A percentile compares a stretch with the other conserved stretches of the same genome.
Conservation (phyloP, 2,888 invertebrate genomes). For the Epinotia demarniana region DNA sequence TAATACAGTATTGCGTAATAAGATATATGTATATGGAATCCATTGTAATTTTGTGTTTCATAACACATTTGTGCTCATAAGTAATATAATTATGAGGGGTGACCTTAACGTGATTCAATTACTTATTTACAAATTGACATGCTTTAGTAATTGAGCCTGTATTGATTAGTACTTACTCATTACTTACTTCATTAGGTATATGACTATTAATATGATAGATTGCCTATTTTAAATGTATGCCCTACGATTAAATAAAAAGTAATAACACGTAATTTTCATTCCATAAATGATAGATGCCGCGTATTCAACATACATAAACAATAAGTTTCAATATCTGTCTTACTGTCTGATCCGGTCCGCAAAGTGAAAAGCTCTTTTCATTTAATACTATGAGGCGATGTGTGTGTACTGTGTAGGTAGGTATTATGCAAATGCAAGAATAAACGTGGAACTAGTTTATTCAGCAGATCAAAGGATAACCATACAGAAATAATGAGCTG, state of each 20-base stretch:
- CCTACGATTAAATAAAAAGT: too few relatives aligned
- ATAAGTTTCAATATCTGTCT: conserved; percentile 3
- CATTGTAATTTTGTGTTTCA: too few relatives aligned
- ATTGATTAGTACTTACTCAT: too few relatives aligned
- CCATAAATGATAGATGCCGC: not conserved
- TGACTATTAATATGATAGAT: too few relatives aligned
- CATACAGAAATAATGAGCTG: conserved; percentile 33
- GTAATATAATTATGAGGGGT: not conserved
- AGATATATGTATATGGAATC: too few relatives aligned
- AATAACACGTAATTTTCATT: not conserved
- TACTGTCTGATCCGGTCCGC: conserved; percentile 7
- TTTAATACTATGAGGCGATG: conserved; percentile 13
- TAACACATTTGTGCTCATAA: too few relatives aligned
- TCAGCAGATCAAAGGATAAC: conserved; percentile 38
- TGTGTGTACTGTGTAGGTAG: not conserved
- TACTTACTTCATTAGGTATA: too few relatives aligned
- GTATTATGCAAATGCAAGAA: conserved; percentile 18
- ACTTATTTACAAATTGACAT: too few relatives aligned
- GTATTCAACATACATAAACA: conserved; percentile 10
- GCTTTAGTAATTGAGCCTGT: too few relatives aligned
- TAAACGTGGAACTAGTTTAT: conserved; percentile 32
- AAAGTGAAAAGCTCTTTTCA: not conserved
- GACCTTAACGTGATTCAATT: not conserved
- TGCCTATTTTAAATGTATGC: too few relatives aligned
- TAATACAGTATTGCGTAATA: too few relatives aligned